A percentile compares a stretch with the other conserved stretches of the same genome.
These are phyloP conservation scores for Diploptera punctata DNA, from an alignment of 2,888 invertebrate genomes.

Conservation along the genomic window DNA sequence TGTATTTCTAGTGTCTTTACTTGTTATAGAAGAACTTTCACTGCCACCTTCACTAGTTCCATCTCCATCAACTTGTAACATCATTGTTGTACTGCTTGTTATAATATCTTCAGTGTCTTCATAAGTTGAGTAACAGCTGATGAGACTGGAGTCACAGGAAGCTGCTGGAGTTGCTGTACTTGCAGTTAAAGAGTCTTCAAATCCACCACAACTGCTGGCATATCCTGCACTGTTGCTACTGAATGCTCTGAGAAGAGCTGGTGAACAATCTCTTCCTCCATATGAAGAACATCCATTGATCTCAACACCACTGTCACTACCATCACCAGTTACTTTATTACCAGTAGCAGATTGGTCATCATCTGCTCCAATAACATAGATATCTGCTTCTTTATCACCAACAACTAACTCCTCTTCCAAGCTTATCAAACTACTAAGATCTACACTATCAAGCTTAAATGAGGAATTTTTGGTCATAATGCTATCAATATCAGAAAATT, in stretches of 20 bases:
- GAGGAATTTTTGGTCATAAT: neutral
- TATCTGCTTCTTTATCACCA: neutral
- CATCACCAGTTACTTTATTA: constrained; percentile 58
- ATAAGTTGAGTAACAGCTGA: constrained; percentile 79
- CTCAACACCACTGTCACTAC: constrained; percentile 84
- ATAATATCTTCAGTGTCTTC: constrained; percentile 57
- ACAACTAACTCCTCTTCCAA: neutral
- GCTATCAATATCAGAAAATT: neutral
- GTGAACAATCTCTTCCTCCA: constrained; percentile 56
- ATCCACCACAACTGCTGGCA: constrained; percentile 65
- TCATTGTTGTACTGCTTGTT: constrained; percentile 47
- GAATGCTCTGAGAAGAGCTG: constrained; percentile 57
- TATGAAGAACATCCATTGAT: constrained; percentile 55
- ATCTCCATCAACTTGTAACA: constrained; percentile 52
- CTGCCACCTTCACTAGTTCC: constrained; percentile 75
- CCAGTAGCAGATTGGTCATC: neutral
- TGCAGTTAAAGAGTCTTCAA: constrained; percentile 51
- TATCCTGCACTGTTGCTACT: constrained; percentile 70
- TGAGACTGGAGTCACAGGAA: constrained; percentile 79
- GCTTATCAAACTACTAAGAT: neutral
- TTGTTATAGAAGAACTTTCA: constrained; percentile 77
- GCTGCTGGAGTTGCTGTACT: constrained; percentile 54
- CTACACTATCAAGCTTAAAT: neutral
- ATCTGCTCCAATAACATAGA: neutral
- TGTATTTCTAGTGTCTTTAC: constrained; percentile 50